These are phyloP conservation scores for Uloborus diversus DNA, from an alignment of 1,140 invertebrate genomes.

Conservation along the genomic window DNA sequence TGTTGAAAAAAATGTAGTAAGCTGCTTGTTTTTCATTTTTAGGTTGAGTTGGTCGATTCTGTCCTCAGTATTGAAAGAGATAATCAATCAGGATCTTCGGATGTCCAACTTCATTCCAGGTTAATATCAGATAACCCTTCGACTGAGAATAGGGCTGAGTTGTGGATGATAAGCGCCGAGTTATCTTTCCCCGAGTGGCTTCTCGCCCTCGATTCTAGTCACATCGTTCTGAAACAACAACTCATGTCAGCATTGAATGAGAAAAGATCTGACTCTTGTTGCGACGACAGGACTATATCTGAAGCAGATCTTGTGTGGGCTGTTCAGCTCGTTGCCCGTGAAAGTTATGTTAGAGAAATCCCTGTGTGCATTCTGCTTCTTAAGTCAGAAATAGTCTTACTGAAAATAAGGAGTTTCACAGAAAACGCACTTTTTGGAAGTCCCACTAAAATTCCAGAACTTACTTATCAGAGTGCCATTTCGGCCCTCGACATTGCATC, in stretches of 20 bases:
- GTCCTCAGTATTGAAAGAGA: background rate
- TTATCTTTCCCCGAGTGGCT: conserved; percentile 33
- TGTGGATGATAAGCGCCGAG: background rate
- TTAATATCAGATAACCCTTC: background rate
- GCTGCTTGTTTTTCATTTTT: too few relatives aligned
- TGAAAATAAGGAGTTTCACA: conserved; percentile 12
- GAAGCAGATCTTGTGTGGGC: conserved; percentile 14
- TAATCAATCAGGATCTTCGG: background rate
- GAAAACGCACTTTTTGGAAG: background rate
- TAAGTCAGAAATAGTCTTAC: conserved; percentile 12
- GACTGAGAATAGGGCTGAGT: background rate
- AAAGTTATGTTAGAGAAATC: conserved; percentile 9
- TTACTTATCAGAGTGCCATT: conserved; percentile 8
- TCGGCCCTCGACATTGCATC: background rate
- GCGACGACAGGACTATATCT: background rate
- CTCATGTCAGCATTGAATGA: background rate
- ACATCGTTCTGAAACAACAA: background rate
- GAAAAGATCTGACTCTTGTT: background rate
- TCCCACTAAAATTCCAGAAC: too few relatives aligned
- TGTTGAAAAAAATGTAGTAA: too few relatives aligned
- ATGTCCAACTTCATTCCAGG: conserved; percentile 14
- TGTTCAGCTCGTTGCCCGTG: background rate
- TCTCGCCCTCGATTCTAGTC: background rate
- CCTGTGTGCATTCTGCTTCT: conserved; percentile 12
- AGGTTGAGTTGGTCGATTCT: too few relatives aligned